A percentile compares a stretch with the other conserved stretches of the same genome.
phyloP scores from a whole-genome alignment of 2,888 invertebrate genomes.

The Diachrysia chrysitis region DNA sequence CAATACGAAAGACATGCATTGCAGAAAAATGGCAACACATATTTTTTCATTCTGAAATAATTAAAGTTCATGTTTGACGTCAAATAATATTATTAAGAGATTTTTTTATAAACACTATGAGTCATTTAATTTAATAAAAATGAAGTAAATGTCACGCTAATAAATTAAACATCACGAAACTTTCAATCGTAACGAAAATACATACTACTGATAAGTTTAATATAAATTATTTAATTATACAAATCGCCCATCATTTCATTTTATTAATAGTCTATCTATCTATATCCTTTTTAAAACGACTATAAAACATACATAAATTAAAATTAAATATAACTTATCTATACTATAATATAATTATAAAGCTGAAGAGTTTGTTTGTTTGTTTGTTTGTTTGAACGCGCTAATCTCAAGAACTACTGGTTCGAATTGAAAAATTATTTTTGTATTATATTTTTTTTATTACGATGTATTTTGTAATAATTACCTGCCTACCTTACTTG shows the following conservation, averaged over 20 bases:
- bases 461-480: background rate
- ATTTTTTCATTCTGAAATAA: no score
- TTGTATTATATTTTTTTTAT: background rate
- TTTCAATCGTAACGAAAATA: background rate
- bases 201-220: background rate
- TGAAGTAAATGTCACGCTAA: background rate
- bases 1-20: no score
- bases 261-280: background rate
- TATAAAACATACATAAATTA: background rate
- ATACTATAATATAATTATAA: no score
- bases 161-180: background rate
- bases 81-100: no score
- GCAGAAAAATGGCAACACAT: no score
- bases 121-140: background rate
- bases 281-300: background rate
- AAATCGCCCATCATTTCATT: background rate
- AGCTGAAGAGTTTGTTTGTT: no score
- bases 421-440: no score
- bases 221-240: slow-evolving; percentile 2
- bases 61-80: no score
- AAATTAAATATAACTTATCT: background rate
- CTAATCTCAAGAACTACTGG: no score
- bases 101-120: no score
- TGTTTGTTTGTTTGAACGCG: no score
- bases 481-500: no score